Evolutionary conservation across 2,113 vertebrate genomes (phyloP).

Genomic region (Ochotona curzoniae): DNA sequence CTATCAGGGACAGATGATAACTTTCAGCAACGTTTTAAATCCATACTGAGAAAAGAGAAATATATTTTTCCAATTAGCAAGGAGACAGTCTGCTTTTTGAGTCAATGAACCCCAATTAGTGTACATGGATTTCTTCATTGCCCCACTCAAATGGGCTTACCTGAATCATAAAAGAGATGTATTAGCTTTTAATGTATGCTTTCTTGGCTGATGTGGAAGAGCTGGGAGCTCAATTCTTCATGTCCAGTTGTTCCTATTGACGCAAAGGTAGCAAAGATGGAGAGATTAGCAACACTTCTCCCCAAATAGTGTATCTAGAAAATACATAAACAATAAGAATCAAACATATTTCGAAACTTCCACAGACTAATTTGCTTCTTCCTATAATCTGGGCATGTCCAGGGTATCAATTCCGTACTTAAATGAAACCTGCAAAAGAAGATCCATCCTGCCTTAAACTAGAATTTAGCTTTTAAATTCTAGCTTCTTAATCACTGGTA

Average conservation of each 20-base stretch:
- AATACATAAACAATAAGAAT: constrained; percentile 6
- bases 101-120: constrained; percentile 66
- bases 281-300: neutral
- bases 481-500: constrained; percentile 26
- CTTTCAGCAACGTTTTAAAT: constrained; percentile 46
- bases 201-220: neutral
- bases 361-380: neutral
- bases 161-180: constrained; percentile 67
- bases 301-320: neutral
- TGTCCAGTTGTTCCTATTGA: neutral
- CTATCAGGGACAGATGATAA: constrained; percentile 49
- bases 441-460: neutral
- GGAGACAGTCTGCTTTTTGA: constrained; percentile 45
- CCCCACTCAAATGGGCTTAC: constrained; percentile 18
- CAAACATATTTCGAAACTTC: neutral
- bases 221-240: neutral
- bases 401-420: neutral
- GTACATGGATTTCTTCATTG: constrained; percentile 50
- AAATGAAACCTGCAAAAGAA: neutral
- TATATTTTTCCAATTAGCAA: constrained; percentile 52
- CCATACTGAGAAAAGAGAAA: constrained; percentile 34
- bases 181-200: constrained; percentile 65
- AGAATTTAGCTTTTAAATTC: neutral
- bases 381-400: neutral
- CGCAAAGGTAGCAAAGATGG: neutral